These are phyloP conservation scores for Procambarus virginalis DNA, from an alignment of 1,140 invertebrate genomes.

Conservation along the genomic window DNA sequence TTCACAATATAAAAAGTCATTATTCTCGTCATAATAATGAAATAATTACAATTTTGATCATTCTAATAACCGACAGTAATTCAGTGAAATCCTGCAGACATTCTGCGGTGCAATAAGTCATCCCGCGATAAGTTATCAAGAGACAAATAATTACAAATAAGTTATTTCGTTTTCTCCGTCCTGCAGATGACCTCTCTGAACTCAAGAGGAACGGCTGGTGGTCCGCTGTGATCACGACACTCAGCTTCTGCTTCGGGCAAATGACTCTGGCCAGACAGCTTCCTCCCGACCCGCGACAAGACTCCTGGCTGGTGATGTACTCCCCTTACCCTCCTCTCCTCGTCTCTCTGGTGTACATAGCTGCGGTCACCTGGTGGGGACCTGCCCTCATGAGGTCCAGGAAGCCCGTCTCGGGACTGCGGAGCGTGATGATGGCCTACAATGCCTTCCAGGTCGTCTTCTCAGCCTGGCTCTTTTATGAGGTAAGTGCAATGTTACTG, in stretches of 20 bases:
- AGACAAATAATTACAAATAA: too few species aligned
- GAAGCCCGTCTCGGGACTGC: constrained; percentile 84
- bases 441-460: constrained; percentile 90
- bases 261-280: constrained; percentile 8
- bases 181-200: not conserved
- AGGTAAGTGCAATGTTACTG: constrained; percentile 77
- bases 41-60: too few species aligned
- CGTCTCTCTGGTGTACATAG: constrained; percentile 89
- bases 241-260: constrained; percentile 26
- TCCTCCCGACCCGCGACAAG: constrained; percentile 87
- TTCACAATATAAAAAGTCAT: too few species aligned
- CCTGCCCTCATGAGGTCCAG: constrained; percentile 90
- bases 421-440: constrained; percentile 85
- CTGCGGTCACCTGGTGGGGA: constrained; percentile 87
- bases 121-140: too few species aligned
- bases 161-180: too few species aligned
- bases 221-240: not conserved
- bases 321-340: constrained; percentile 91
- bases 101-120: too few species aligned
- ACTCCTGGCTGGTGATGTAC: constrained; percentile 91
- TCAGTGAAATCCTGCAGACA: too few species aligned
- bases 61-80: too few species aligned
- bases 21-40: too few species aligned
- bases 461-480: constrained; percentile 86
- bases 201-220: constrained; percentile 20